Evolutionary conservation across 1,140 invertebrate species (phyloP).

Genomic region (Drosophila aff.): DNA sequence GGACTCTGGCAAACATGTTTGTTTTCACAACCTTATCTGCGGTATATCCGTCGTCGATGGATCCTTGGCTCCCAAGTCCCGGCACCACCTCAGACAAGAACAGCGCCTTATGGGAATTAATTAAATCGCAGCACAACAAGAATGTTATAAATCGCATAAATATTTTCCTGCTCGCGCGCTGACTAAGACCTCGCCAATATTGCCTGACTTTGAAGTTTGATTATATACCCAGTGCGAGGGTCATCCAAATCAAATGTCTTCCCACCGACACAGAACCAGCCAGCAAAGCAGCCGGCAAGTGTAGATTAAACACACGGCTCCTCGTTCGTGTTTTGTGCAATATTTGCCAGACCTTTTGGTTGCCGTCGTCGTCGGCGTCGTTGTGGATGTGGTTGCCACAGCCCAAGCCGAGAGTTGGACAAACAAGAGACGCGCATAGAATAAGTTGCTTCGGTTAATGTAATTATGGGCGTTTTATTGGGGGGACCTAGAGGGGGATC

Average conservation of each 20-base stretch:
- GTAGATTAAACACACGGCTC: slow-evolving; percentile 58
- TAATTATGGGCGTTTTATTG: slow-evolving; percentile 32
- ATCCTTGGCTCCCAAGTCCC: not conserved
- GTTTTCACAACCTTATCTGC: slow-evolving; percentile 49
- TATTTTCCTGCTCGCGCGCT: slow-evolving; percentile 34
- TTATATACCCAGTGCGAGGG: slow-evolving; percentile 73
- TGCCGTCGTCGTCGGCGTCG: slow-evolving; percentile 23
- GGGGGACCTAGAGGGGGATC: not conserved
- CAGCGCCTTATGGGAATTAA: slow-evolving; percentile 41
- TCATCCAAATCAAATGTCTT: slow-evolving; percentile 53
- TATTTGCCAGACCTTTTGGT: slow-evolving; percentile 64
- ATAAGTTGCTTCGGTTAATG: slow-evolving; percentile 37
- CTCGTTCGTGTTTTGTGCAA: slow-evolving; percentile 58
- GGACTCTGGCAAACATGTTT: slow-evolving; percentile 27
- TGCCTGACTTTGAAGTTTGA: slow-evolving; percentile 77
- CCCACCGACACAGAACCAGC: slow-evolving; percentile 30
- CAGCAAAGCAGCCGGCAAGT: slow-evolving; percentile 35
- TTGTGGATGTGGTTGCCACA: slow-evolving; percentile 21
- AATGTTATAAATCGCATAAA: slow-evolving; percentile 61
- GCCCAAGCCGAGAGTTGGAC: slow-evolving; percentile 53
- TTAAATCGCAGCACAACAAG: slow-evolving; percentile 41
- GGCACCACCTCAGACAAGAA: slow-evolving; percentile 17
- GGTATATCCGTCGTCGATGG: slow-evolving; percentile 35
- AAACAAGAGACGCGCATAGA: slow-evolving; percentile 63
- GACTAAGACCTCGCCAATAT: slow-evolving; percentile 61